Evolutionary conservation across 2,113 vertebrate genomes (phyloP).

Genomic region (Pimephales promelas): DNA sequence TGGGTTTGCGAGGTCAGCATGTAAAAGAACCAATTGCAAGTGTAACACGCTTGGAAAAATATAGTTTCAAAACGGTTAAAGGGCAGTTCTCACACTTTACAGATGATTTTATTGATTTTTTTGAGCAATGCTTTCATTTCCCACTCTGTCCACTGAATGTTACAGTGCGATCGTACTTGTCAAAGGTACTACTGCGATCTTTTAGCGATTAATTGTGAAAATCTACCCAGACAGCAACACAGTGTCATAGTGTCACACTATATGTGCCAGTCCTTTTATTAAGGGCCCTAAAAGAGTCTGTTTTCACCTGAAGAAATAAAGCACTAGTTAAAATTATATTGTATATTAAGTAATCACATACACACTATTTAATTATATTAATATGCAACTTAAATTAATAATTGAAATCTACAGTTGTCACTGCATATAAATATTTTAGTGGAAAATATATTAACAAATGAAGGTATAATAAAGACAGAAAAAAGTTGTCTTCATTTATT

Average conservation of each 20-base stretch:
- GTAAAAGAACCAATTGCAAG: too few relatives aligned
- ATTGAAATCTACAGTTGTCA: background rate
- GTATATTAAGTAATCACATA: background rate
- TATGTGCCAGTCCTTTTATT: background rate
- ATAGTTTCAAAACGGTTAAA: background rate
- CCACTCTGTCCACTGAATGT: background rate
- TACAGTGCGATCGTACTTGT: too few relatives aligned
- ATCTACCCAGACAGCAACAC: too few relatives aligned
- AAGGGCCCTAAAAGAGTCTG: background rate
- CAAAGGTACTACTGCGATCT: too few relatives aligned
- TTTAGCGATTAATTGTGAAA: too few relatives aligned
- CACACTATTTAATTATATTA: background rate
- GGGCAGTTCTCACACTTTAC: too few relatives aligned
- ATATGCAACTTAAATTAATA: background rate
- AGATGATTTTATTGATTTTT: too few relatives aligned
- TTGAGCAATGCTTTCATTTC: background rate
- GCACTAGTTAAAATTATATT: background rate
- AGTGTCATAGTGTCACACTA: too few relatives aligned
- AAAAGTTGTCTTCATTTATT: too few relatives aligned
- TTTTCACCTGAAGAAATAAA: background rate
- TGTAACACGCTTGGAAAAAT: background rate
- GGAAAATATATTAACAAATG: background rate
- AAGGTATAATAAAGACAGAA: background rate
- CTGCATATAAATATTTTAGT: background rate
- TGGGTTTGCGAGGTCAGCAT: too few relatives aligned